These are phyloP conservation scores for Rhynchomys soricoides DNA, from an alignment of 2,113 vertebrate species.

Conservation along the genomic window DNA sequence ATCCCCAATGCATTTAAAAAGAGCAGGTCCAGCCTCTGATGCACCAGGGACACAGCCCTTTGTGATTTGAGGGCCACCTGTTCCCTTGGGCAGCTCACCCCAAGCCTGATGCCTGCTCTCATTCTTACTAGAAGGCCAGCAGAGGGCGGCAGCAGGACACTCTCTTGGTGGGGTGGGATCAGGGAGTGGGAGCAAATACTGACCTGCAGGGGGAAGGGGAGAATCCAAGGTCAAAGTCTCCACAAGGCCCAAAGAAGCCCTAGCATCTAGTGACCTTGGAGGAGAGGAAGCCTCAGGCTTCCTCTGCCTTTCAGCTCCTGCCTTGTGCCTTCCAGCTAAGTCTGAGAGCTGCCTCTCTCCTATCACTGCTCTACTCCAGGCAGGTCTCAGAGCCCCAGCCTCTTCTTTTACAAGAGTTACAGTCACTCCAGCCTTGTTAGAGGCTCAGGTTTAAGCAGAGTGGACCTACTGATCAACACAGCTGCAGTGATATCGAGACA, in stretches of 20 bases:
- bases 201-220: not conserved
- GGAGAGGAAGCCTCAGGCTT: not conserved
- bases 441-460: not conserved
- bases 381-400: not conserved
- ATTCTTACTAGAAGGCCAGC: not conserved
- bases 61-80: not conserved
- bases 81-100: not conserved
- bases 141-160: not conserved
- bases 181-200: not conserved
- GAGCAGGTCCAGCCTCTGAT: not conserved
- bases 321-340: not conserved
- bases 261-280: not conserved
- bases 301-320: not conserved
- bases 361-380: not conserved
- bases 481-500: not conserved
- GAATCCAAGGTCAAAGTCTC: not conserved
- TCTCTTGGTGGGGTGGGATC: not conserved
- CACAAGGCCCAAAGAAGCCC: not conserved
- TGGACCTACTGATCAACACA: rapidly evolving
- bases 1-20: not conserved
- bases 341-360: not conserved
- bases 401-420: not conserved
- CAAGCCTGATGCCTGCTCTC: not conserved
- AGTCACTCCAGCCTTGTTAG: not conserved
- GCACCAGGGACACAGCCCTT: not conserved